Percentiles rank a stretch among this genome's conserved stretches.
These are phyloP conservation scores for Salpingus planirostris DNA, from an alignment of 2,888 invertebrate species.

Conservation along the genomic window DNA sequence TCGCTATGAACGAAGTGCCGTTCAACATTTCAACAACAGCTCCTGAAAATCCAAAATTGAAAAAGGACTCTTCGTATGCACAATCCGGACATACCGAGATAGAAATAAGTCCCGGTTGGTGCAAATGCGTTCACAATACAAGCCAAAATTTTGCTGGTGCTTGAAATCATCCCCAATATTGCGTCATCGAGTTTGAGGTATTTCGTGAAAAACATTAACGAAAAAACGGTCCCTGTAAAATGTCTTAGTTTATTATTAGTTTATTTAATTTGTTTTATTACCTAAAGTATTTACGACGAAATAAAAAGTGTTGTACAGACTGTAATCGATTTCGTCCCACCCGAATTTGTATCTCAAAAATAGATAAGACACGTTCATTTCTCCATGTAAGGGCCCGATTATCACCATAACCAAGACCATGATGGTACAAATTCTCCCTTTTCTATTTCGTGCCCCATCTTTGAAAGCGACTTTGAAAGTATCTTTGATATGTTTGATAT, in stretches of 20 bases:
- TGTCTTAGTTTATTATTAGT: background rate
- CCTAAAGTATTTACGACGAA: conserved; percentile 31
- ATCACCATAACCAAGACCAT: conserved; percentile 44
- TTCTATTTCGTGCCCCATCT: conserved; percentile 41
- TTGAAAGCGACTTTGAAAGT: conserved; percentile 45
- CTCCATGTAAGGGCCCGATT: conserved; percentile 49
- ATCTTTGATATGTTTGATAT: conserved; percentile 44
- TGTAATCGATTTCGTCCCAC: conserved; percentile 52
- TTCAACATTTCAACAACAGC: conserved; percentile 43
- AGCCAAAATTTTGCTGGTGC: conserved; percentile 34
- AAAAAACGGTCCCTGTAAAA: conserved; percentile 28
- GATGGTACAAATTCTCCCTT: conserved; percentile 43
- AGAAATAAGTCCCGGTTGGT: conserved; percentile 28
- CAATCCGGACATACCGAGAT: conserved; percentile 27
- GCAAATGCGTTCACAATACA: conserved; percentile 36
- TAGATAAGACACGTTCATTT: conserved; percentile 48
- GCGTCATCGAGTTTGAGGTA: conserved; percentile 34
- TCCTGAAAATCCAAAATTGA: conserved; percentile 36
- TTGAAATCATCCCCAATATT: conserved; percentile 32
- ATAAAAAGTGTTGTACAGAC: conserved; percentile 49
- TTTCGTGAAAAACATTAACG: conserved; percentile 30
- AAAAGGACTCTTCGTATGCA: too few species aligned
- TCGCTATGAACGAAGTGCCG: conserved; percentile 47
- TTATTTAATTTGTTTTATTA: conserved; percentile 1
- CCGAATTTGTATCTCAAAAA: conserved; percentile 49